Percentiles rank a stretch among this genome's conserved stretches.
Conservation (phyloP, 2,888 invertebrate species). For the Suillia variegata region DNA sequence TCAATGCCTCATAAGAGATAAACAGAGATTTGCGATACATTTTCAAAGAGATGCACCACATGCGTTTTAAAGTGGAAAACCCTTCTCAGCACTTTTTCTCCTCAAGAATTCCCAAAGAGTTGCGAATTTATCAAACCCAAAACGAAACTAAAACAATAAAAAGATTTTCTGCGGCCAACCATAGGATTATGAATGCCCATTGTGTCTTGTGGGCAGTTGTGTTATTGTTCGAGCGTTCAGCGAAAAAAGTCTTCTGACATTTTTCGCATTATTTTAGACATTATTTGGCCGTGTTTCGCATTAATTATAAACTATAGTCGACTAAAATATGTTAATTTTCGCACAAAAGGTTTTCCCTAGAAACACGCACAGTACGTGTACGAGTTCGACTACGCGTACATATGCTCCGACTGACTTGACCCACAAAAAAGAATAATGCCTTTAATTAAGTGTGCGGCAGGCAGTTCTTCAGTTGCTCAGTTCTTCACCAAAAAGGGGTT, state of each 20-base stretch:
- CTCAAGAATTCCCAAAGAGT: not conserved
- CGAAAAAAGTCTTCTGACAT: too few relatives aligned
- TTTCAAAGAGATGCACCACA: too few relatives aligned
- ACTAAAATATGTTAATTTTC: constrained; percentile 41
- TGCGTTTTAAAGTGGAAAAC: too few relatives aligned
- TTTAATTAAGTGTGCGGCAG: constrained; percentile 41
- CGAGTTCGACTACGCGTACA: not conserved
- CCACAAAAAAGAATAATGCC: constrained; percentile 53
- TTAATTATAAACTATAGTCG: constrained; percentile 21
- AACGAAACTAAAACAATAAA: not conserved
- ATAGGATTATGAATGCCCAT: constrained; percentile 37
- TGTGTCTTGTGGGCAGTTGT: constrained; percentile 36
- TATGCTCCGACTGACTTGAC: constrained; percentile 24
- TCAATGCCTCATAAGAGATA: too few relatives aligned
- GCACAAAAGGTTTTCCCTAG: constrained; percentile 39
- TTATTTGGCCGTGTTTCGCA: constrained; percentile 18
- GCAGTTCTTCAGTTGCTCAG: too few relatives aligned
- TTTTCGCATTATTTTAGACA: too few relatives aligned
- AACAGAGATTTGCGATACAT: too few relatives aligned
- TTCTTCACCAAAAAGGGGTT: constrained; percentile 31
- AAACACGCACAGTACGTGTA: constrained; percentile 29
- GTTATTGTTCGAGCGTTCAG: not conserved
- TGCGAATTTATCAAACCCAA: not conserved
- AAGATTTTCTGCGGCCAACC: constrained; percentile 38
- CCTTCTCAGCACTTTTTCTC: too few relatives aligned